phyloP scores from a whole-genome alignment of 2,888 invertebrate genomes.

The Lepidocyrtinus sp. region DNA sequence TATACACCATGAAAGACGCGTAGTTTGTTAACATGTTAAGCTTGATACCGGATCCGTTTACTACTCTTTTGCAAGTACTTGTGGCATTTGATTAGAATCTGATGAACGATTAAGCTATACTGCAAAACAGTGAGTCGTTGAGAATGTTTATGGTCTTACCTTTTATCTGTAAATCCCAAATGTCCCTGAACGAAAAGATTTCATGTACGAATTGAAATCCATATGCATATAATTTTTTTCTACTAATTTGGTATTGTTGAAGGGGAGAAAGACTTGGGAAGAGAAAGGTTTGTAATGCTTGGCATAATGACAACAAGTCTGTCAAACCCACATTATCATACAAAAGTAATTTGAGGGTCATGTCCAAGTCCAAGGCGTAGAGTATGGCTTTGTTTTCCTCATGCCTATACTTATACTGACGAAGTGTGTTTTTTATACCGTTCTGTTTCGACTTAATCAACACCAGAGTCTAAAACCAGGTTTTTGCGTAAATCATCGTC shows the following conservation, averaged over 20 bases:
- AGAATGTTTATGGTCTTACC: neutral
- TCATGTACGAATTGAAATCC: neutral
- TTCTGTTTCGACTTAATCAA: slow-evolving; percentile 1
- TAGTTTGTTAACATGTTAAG: neutral
- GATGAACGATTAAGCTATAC: neutral
- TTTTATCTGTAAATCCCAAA: slow-evolving; percentile 14
- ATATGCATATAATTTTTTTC: neutral
- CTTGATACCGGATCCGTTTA: slow-evolving; percentile 15
- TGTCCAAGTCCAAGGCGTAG: slow-evolving; percentile 43
- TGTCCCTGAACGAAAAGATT: neutral
- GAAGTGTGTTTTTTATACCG: neutral
- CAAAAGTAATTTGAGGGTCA: slow-evolving; percentile 37
- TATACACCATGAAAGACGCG: neutral
- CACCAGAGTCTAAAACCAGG: neutral
- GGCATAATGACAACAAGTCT: slow-evolving; percentile 29
- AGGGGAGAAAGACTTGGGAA: neutral
- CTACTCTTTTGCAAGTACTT: slow-evolving; percentile 1
- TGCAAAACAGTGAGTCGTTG: slow-evolving; percentile 1
- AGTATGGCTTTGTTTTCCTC: slow-evolving; percentile 34
- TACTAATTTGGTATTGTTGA: slow-evolving; percentile 19
- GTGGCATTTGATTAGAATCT: neutral
- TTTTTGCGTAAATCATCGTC: slow-evolving; percentile 11
- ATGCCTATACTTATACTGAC: neutral
- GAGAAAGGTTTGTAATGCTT: slow-evolving; percentile 10
- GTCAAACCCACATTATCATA: slow-evolving; percentile 31